These are phyloP conservation scores for Cyprinodon variegatus DNA, from an alignment of 2,113 vertebrate genomes.

Conservation along the genomic window DNA sequence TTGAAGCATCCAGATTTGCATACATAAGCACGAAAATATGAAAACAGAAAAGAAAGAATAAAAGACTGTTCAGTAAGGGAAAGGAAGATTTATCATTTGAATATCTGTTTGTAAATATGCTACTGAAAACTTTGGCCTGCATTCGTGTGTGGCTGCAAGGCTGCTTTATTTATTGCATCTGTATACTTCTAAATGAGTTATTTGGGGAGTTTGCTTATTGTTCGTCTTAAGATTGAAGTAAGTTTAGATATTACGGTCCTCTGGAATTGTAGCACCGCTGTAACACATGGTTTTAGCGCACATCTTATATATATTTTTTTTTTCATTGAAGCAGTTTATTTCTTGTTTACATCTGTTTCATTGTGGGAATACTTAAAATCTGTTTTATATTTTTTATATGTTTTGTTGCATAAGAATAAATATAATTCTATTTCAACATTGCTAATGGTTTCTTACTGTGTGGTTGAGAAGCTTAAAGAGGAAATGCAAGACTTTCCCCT, in stretches of 20 bases:
- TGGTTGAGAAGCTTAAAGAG: slow-evolving; percentile 1
- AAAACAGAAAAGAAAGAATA: too few relatives aligned
- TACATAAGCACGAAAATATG: too few relatives aligned
- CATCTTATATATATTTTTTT: neutral
- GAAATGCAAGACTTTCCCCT: slow-evolving; percentile 28
- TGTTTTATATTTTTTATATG: neutral
- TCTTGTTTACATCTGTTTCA: neutral
- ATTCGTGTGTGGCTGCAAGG: neutral
- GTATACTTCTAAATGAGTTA: neutral
- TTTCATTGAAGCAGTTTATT: neutral
- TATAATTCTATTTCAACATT: neutral
- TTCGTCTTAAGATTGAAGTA: neutral
- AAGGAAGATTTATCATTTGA: neutral
- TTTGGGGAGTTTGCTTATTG: neutral
- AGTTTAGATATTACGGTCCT: neutral
- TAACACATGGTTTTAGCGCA: neutral
- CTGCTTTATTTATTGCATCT: neutral
- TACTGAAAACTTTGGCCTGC: neutral
- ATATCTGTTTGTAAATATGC: neutral
- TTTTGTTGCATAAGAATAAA: slow-evolving; percentile 26
- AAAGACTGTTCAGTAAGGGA: too few relatives aligned
- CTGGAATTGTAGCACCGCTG: neutral
- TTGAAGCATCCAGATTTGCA: too few relatives aligned
- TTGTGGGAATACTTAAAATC: neutral
- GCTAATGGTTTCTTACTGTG: neutral